Evolutionary conservation across 2,113 vertebrate species (phyloP), one percentile per base, ranked within the genome.

Genomic region (Chauna torquata): DNA sequence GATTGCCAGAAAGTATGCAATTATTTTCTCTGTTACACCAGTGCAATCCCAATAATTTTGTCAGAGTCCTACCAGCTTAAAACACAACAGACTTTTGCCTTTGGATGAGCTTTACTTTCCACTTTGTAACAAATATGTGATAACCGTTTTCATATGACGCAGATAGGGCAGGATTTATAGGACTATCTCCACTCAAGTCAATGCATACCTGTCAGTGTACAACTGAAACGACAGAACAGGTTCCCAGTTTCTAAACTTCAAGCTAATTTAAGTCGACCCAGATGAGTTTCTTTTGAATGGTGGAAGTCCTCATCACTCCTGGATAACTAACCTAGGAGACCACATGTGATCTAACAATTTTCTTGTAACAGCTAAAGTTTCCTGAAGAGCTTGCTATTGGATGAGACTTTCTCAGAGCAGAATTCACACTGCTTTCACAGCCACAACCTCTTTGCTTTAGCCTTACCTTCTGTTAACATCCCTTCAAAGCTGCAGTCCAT

Each of bases 181-280:
- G 3, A 9, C 23, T 65, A 2, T 57, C 36, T 76, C n/a, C 57
- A 30, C 44, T 54, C 8, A 84, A 76, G 38, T 44, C 61, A 90
- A 7, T 40, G 23, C 14, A 5, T 34, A 50, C 8, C 2, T 72
- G 1, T 14, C 64, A 13, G 40, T 1, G 0, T 24, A 25, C 49
- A 70, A 6, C 27, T 54, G 4, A 62, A 86, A 77, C 9, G 27
- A 75, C 49, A 69, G 20, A 40, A 47, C 38, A 61, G 34, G 9
- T 40, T 92, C 38, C 25, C 83, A 23, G 2, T 62, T 93, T 84
- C 59, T 86, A 68, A 90, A 87, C 30, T 72, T 71, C 14, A 23
- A 3, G 18, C 9, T 82, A 6, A 74, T 70, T 69, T 65, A 64
- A 66, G n/a, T 64, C 55, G 12, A n/a, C 16, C 66, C 64, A 38